A percentile compares a stretch with the other conserved stretches of the same genome.
Conservation (phyloP, 2,888 invertebrate species). For the Drosophila tanythrix region DNA sequence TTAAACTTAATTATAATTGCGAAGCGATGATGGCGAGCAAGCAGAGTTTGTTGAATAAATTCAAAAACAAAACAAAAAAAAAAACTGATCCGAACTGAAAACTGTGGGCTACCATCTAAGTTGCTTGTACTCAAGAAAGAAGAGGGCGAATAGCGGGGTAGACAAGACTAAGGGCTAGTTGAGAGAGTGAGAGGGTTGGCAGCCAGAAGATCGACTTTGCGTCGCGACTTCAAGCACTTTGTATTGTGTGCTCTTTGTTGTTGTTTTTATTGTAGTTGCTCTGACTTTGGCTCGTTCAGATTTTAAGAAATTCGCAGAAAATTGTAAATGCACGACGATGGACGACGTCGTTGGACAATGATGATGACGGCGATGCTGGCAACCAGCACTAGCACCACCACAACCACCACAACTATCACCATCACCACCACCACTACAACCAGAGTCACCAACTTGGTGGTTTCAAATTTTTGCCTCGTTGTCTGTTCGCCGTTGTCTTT, state of each 20-base stretch:
- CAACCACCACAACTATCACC: slow-evolving; percentile 17
- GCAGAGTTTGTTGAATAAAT: slow-evolving; percentile 61
- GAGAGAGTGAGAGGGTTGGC: not conserved
- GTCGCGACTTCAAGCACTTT: slow-evolving; percentile 37
- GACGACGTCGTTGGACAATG: slow-evolving; percentile 37
- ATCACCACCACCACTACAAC: slow-evolving; percentile 16
- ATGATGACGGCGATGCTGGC: slow-evolving; percentile 57
- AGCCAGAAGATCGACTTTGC: slow-evolving; percentile 19
- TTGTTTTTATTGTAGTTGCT: slow-evolving; percentile 23
- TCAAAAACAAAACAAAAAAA: slow-evolving; percentile 12
- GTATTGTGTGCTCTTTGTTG: slow-evolving; percentile 9
- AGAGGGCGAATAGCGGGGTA: not conserved
- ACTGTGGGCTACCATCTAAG: slow-evolving; percentile 9
- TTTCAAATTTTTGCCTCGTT: slow-evolving; percentile 43
- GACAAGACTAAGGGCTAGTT: slow-evolving; percentile 34
- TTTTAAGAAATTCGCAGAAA: slow-evolving; percentile 79
- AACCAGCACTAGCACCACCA: slow-evolving; percentile 4
- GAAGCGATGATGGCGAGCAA: slow-evolving; percentile 81
- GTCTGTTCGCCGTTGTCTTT: slow-evolving; percentile 21
- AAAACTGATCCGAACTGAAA: not conserved
- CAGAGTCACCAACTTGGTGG: slow-evolving; percentile 36
- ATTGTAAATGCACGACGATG: slow-evolving; percentile 76
- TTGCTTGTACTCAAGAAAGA: not conserved
- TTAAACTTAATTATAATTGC: slow-evolving; percentile 84
- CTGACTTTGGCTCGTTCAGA: slow-evolving; percentile 59